phyloP scores from a whole-genome alignment of 2,888 invertebrate genomes.

The Pogonocherus hispidulus region DNA sequence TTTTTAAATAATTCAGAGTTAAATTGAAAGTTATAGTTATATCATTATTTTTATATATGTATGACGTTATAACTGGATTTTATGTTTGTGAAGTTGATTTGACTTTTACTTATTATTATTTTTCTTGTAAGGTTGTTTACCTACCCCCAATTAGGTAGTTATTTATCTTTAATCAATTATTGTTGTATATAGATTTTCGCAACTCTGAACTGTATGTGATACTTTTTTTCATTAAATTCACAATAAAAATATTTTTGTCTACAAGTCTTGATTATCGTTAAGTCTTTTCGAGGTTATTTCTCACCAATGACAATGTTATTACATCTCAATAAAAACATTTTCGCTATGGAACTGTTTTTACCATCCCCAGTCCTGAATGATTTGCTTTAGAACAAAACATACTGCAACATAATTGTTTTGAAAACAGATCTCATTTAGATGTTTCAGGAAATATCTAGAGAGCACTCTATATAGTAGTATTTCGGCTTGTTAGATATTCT shows the following conservation, averaged over 20 bases:
- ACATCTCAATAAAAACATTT: constrained; percentile 50
- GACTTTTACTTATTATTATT: constrained; percentile 38
- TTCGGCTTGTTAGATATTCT: too few species aligned
- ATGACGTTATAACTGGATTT: constrained; percentile 41
- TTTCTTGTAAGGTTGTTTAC: constrained; percentile 37
- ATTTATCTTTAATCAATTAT: constrained; percentile 37
- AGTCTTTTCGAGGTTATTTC: constrained; percentile 55
- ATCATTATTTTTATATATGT: constrained; percentile 49
- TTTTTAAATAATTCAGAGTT: constrained; percentile 38
- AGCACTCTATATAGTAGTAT: too few species aligned
- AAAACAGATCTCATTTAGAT: too few species aligned
- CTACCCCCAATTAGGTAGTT: constrained; percentile 29
- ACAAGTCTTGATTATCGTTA: constrained; percentile 52
- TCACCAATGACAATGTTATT: constrained; percentile 50
- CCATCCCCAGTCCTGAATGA: constrained; percentile 1
- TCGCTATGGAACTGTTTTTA: constrained; percentile 30
- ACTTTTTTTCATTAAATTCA: constrained; percentile 58
- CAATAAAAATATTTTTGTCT: constrained; percentile 57
- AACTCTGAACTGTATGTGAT: constrained; percentile 63
- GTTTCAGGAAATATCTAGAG: too few species aligned
- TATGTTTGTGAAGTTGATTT: constrained; percentile 42
- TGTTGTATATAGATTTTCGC: constrained; percentile 47
- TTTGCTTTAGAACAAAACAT: too few species aligned
- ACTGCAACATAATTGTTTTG: too few species aligned
- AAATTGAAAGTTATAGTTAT: constrained; percentile 44